These are phyloP conservation scores for Drosophila gaucha DNA, from an alignment of 2,888 invertebrate genomes.

Conservation along the genomic window DNA sequence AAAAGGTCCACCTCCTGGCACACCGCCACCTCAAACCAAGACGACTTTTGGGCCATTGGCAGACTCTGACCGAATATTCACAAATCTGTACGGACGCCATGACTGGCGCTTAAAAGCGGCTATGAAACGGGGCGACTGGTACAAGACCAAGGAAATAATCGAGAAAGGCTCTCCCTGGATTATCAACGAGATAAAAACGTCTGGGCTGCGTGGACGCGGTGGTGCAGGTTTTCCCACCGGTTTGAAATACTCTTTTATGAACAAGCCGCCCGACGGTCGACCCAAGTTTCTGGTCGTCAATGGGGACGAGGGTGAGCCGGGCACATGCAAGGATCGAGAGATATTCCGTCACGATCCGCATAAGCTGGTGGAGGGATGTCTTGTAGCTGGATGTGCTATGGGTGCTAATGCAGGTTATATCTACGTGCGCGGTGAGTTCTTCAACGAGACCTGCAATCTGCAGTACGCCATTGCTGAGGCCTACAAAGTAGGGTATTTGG, in stretches of 20 bases:
- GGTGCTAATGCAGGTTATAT: slow-evolving; percentile 98
- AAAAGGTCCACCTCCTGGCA: slow-evolving; percentile 84
- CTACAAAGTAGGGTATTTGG: slow-evolving; percentile 97
- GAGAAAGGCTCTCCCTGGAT: slow-evolving; percentile 98
- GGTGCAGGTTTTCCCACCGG: slow-evolving; percentile 99
- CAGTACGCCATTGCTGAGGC: slow-evolving; percentile 93
- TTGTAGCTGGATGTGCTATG: slow-evolving; percentile 97
- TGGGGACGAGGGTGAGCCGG: slow-evolving; percentile 99
- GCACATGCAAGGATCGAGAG: slow-evolving; percentile 99
- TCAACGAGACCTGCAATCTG: slow-evolving; percentile 98
- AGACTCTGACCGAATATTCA: slow-evolving; percentile 97
- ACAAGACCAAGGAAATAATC: slow-evolving; percentile 97
- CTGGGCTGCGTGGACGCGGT: slow-evolving; percentile 97
- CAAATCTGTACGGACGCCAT: slow-evolving; percentile 98
- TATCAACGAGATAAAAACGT: slow-evolving; percentile 96
- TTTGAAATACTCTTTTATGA: slow-evolving; percentile 99
- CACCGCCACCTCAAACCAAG: slow-evolving; percentile 86
- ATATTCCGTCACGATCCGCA: slow-evolving; percentile 99
- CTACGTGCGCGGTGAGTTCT: slow-evolving; percentile 99
- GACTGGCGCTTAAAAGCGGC: slow-evolving; percentile 98
- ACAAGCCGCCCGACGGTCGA: slow-evolving; percentile 96
- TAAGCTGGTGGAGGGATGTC: slow-evolving; percentile 96
- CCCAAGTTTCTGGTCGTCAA: slow-evolving; percentile 99
- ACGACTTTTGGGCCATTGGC: slow-evolving; percentile 87
- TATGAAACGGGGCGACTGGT: slow-evolving; percentile 96